These are phyloP conservation scores for Raja brachyura DNA, from an alignment of 2,113 vertebrate species.

Conservation along the genomic window DNA sequence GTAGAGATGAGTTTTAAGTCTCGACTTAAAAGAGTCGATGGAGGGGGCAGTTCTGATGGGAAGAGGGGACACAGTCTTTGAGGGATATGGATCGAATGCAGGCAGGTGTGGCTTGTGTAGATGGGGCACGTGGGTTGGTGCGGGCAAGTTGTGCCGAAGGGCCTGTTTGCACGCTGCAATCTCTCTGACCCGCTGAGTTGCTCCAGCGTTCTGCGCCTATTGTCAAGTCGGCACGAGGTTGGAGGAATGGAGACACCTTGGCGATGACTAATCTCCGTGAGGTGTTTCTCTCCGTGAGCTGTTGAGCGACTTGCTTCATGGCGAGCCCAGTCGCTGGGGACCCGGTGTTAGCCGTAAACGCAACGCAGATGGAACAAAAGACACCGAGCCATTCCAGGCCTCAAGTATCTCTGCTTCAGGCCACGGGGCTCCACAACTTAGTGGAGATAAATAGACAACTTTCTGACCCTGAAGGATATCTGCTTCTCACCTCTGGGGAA, in stretches of 20 bases:
- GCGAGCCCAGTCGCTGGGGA: not conserved
- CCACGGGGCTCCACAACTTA: not conserved
- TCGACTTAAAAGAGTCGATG: too few relatives aligned
- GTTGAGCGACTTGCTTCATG: not conserved
- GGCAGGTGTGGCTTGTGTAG: too few relatives aligned
- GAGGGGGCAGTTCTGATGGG: too few relatives aligned
- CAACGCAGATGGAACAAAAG: not conserved
- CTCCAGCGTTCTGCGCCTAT: too few relatives aligned
- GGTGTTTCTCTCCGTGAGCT: not conserved
- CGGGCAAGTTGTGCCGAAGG: too few relatives aligned
- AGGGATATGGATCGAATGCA: too few relatives aligned
- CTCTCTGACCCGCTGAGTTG: too few relatives aligned
- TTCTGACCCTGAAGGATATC: conserved; percentile 22
- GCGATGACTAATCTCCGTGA: not conserved
- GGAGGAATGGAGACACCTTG: not conserved
- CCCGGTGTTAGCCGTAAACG: not conserved
- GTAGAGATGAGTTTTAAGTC: too few relatives aligned
- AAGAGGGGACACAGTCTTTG: too few relatives aligned
- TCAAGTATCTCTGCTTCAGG: not conserved
- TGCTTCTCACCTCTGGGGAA: not conserved
- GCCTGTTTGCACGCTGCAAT: too few relatives aligned
- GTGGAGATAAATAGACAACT: not conserved
- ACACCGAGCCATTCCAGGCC: not conserved
- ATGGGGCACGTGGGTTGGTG: too few relatives aligned
- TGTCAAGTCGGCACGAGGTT: too few relatives aligned